Evolutionary conservation across 2,888 invertebrate genomes (phyloP).

Genomic region (Tetropium fuscum): DNA sequence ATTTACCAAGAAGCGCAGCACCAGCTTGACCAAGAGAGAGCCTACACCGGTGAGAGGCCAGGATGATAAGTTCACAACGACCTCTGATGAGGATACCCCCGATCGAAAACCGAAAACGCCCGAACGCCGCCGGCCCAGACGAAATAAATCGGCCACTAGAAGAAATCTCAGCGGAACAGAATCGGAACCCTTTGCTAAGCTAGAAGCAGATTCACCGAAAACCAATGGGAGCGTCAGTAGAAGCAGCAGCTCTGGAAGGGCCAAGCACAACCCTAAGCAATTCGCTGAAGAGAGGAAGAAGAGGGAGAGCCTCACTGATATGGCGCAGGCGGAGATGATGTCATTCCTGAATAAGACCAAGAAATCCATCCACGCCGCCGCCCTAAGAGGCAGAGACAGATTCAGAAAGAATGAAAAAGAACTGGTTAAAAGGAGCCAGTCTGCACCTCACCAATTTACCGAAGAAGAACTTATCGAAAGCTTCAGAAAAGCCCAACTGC

Average conservation of each 20-base stretch:
- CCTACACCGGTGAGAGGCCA: constrained; percentile 72
- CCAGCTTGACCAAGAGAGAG: constrained; percentile 70
- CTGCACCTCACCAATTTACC: constrained; percentile 69
- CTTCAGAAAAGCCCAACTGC: constrained; percentile 65
- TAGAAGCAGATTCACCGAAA: constrained; percentile 3
- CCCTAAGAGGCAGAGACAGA: constrained; percentile 51
- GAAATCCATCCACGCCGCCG: constrained; percentile 53
- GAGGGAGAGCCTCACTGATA: constrained; percentile 51
- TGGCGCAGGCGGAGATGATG: constrained; percentile 57
- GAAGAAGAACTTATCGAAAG: constrained; percentile 71
- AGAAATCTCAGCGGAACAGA: constrained; percentile 37
- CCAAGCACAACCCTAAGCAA: not conserved
- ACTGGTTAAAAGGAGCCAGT: constrained; percentile 69
- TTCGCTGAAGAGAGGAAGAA: constrained; percentile 39
- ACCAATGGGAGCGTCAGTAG: constrained; percentile 30
- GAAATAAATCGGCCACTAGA: constrained; percentile 35
- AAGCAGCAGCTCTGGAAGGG: constrained; percentile 17
- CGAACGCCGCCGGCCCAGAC: constrained; percentile 55
- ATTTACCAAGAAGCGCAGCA: constrained; percentile 70
- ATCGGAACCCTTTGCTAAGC: constrained; percentile 30
- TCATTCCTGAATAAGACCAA: constrained; percentile 60
- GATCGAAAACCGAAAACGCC: constrained; percentile 56
- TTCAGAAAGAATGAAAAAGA: constrained; percentile 55
- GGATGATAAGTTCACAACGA: constrained; percentile 47
- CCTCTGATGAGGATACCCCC: constrained; percentile 62